A percentile compares a stretch with the other conserved stretches of the same genome.
These are phyloP conservation scores for Cephus rjabovi DNA, from an alignment of 2,888 invertebrate genomes.

Conservation along the genomic window DNA sequence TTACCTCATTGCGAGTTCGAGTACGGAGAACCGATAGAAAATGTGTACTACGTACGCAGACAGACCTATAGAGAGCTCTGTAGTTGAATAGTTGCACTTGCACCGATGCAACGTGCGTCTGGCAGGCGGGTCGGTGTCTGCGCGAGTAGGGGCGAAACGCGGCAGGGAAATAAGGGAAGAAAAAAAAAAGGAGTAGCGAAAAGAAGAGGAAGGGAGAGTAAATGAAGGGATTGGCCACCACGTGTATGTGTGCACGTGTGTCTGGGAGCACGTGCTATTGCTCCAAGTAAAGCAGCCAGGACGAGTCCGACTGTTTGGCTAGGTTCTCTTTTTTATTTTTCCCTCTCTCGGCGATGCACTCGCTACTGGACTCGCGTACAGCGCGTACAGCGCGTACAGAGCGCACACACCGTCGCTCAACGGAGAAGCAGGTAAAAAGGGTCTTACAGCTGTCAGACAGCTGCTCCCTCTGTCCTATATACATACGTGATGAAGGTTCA, in stretches of 20 bases:
- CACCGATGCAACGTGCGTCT: slow-evolving; percentile 32
- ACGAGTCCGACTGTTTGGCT: slow-evolving; percentile 12
- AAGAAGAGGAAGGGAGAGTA: slow-evolving; percentile 23
- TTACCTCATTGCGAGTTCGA: no score
- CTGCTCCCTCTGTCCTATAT: slow-evolving; percentile 66
- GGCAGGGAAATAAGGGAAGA: slow-evolving; percentile 19
- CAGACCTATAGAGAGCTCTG: slow-evolving; percentile 2
- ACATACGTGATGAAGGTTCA: slow-evolving; percentile 60
- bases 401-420: no score
- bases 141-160: slow-evolving; percentile 31
- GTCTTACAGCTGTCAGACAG: slow-evolving; percentile 66
- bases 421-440: slow-evolving; percentile 62
- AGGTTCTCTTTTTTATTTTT: slow-evolving; percentile 16
- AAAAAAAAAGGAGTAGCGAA: slow-evolving; percentile 11
- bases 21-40: no score
- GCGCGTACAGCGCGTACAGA: neutral
- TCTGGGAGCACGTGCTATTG: slow-evolving; percentile 28
- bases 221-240: slow-evolving; percentile 7
- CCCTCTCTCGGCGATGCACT: slow-evolving; percentile 32
- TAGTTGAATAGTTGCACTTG: slow-evolving; percentile 35
- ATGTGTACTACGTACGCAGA: no score
- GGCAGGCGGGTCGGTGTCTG: slow-evolving; percentile 9
- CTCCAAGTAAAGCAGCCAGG: no score
- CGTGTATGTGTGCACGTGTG: slow-evolving; percentile 1
- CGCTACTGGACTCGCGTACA: slow-evolving; percentile 31